phyloP scores from a whole-genome alignment of 2,113 vertebrate species.

The Psophia crepitans region DNA sequence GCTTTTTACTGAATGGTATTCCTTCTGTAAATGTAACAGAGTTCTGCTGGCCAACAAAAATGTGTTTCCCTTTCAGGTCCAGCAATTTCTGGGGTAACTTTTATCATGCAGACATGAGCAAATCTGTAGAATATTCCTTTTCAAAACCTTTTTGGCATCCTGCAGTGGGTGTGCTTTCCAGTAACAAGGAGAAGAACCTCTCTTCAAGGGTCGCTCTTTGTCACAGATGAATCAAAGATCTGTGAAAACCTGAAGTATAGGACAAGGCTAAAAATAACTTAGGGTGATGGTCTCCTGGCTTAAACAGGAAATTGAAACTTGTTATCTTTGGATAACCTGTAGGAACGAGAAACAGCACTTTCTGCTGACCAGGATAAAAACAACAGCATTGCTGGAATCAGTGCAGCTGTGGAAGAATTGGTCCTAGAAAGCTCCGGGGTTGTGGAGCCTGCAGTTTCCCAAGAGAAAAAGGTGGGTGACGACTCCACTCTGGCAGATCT shows the following conservation, averaged over 20 bases:
- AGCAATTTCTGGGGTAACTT: not conserved
- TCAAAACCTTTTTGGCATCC: not conserved
- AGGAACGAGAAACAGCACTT: constrained; percentile 83
- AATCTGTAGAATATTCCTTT: not conserved
- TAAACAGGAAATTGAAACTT: not conserved
- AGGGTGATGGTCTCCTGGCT: not conserved
- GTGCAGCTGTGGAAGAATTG: constrained; percentile 76
- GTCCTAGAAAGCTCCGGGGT: constrained; percentile 72
- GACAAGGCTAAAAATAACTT: not conserved
- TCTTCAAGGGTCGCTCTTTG: not conserved
- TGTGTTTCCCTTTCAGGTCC: not conserved
- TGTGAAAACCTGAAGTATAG: not conserved
- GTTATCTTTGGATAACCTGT: constrained; percentile 13
- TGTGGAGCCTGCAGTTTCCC: constrained; percentile 55
- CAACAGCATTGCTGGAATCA: constrained; percentile 8
- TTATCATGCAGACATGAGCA: not conserved
- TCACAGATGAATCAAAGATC: not conserved
- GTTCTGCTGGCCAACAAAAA: not conserved
- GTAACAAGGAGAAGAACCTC: not conserved
- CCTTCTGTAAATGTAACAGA: not conserved
- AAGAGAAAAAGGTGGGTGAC: constrained; percentile 68
- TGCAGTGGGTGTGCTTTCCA: not conserved
- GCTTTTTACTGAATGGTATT: not conserved
- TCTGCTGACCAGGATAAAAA: constrained; percentile 69
- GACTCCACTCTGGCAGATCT: not conserved